A percentile compares a stretch with the other conserved stretches of the same genome.
These are phyloP conservation scores for Drosophila elegans DNA, from an alignment of 1,140 invertebrate genomes.

Conservation along the genomic window DNA sequence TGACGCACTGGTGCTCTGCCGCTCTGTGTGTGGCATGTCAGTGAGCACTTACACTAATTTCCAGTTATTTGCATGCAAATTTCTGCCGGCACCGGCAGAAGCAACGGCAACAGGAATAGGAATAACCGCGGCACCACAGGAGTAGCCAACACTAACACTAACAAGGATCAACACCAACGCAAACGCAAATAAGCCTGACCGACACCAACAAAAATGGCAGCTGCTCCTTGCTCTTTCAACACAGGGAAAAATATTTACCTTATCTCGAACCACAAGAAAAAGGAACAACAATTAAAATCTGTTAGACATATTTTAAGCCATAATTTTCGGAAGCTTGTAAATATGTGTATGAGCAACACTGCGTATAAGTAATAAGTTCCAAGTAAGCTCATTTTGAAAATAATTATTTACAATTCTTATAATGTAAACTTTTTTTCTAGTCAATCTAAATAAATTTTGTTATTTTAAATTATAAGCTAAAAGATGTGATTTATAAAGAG, in stretches of 20 bases:
- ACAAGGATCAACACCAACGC: slow-evolving; percentile 15
- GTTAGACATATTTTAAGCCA: too few species aligned
- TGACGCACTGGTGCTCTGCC: neutral
- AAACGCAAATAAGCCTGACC: slow-evolving; percentile 29
- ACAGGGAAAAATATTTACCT: slow-evolving; percentile 3
- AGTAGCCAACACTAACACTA: slow-evolving; percentile 16
- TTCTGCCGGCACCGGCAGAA: slow-evolving; percentile 53
- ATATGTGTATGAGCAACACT: neutral
- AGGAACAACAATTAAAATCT: too few species aligned
- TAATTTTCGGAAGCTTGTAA: too few species aligned
- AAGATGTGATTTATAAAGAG: too few species aligned
- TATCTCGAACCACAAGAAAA: too few species aligned
- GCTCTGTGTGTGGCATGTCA: slow-evolving; percentile 69
- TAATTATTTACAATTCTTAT: too few species aligned
- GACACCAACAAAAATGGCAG: slow-evolving; percentile 4
- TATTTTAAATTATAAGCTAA: too few species aligned
- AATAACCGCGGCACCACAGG: slow-evolving; percentile 27
- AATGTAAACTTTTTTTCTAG: too few species aligned
- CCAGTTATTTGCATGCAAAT: slow-evolving; percentile 82
- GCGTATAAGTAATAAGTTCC: slow-evolving; percentile 3
- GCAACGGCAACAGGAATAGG: slow-evolving; percentile 21
- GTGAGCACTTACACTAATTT: slow-evolving; percentile 82
- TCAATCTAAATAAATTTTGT: too few species aligned
- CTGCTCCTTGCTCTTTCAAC: slow-evolving; percentile 2
- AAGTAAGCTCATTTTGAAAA: too few species aligned